Base-by-base conservation (phyloP, 2,888 invertebrate species). In the Megaustenia siamemsis region DNA sequence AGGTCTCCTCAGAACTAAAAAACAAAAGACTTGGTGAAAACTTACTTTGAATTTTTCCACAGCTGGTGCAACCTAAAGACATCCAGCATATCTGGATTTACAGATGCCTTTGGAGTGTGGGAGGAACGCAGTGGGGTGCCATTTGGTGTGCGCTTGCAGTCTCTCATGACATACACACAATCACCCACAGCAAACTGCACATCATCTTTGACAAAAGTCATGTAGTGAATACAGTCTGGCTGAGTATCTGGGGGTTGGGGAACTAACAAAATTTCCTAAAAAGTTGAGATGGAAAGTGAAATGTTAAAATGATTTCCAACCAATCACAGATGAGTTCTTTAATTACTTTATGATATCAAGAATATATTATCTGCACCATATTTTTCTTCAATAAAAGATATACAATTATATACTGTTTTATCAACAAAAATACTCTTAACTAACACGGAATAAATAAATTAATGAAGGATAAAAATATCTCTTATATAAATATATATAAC, bases 21-120 rank as follows among this genome's bases (percentile, higher is more conserved):
- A 49, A 49, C 49, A 49, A 49, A 49, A 6, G 15, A 49, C n/a
- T n/a, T n/a, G 15, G 21, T 56, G 24, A 6, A 18, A 28, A 91
- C 95, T 93, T 92, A 96, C 96, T 96, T 96, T 90, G 96, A 95
- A 95, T 98, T 97, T 92, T 97, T 98, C 98, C 98, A 98, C 82
- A 98, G 95, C 84, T 97, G 95, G 94, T 98, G 98, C 90, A 98
- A 97, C 86, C 98, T 96, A 95, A 98, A 98, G 89, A 99, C 98
- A 94, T 98, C 98, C 95, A 98, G 96, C 93, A 98, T 97, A 66
- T 97, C 96, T 86, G 96, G 97, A 87, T 89, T 90, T 53, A 89
- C 87, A 45, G 89, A 88, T 38, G 88, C 86, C 69, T 88, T 82
- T 32, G 86, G 86, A 81, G 90, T 90, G 79, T 91, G 90, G 5